Conservation (phyloP, 2,797 vertebrate genomes). For the Pseudomugil gertrudae region DNA sequence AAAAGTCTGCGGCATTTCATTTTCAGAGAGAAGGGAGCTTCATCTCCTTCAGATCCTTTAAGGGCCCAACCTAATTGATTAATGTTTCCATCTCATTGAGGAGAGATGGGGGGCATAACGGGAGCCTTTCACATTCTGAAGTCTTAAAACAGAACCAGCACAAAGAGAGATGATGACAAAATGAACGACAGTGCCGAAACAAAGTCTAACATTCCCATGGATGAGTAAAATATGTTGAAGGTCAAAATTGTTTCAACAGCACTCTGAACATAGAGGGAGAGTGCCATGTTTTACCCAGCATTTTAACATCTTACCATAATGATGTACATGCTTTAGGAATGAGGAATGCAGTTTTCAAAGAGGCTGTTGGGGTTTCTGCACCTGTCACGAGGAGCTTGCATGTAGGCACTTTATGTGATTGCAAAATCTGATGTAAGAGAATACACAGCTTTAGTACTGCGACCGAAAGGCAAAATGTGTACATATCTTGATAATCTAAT, state of each 20-base stretch:
- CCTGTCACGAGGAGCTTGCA: slow-evolving; percentile 58
- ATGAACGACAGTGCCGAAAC: slow-evolving; percentile 69
- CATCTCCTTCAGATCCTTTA: slow-evolving; percentile 81
- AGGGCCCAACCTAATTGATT: slow-evolving; percentile 82
- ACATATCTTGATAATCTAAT: slow-evolving; percentile 41
- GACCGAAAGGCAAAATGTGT: slow-evolving; percentile 31
- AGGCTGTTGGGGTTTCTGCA: slow-evolving; percentile 70
- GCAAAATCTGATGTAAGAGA: slow-evolving; percentile 70
- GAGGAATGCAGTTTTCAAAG: slow-evolving; percentile 59
- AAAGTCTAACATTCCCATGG: slow-evolving; percentile 60
- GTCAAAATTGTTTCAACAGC: slow-evolving; percentile 61
- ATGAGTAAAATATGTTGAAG: slow-evolving; percentile 72
- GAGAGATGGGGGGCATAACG: slow-evolving; percentile 66
- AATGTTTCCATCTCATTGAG: slow-evolving; percentile 81
- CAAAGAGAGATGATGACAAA: slow-evolving; percentile 71
- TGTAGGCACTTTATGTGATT: slow-evolving; percentile 70
- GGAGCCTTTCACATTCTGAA: slow-evolving; percentile 71
- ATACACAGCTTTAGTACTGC: slow-evolving; percentile 56
- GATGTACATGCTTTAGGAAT: slow-evolving; percentile 52
- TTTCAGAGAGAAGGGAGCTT: slow-evolving; percentile 78
- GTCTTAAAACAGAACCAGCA: slow-evolving; percentile 68
- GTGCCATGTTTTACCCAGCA: slow-evolving; percentile 12
- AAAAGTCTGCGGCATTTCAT: slow-evolving; percentile 82
- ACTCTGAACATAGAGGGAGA: slow-evolving; percentile 19
- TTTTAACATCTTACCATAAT: slow-evolving; percentile 46